Evolutionary conservation across 1,140 invertebrate genomes (phyloP).

Genomic region (Ruditapes philippinarum): DNA sequence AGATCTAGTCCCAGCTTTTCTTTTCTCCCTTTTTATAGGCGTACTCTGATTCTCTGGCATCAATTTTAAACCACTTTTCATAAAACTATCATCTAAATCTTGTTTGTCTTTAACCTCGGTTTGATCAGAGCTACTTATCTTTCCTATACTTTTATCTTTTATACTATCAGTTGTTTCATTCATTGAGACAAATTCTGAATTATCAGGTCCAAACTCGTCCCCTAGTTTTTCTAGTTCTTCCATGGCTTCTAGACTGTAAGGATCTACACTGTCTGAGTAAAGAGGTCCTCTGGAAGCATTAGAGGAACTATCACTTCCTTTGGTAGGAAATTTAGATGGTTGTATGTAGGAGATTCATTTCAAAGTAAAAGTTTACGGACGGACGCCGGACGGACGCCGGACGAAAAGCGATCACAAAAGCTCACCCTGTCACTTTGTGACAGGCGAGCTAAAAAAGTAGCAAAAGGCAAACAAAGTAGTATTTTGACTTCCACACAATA

Average conservation of each 20-base stretch:
- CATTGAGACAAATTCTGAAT: constrained; percentile 65
- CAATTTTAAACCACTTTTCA: constrained; percentile 9
- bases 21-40: constrained; percentile 13
- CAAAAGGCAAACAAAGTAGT: no score
- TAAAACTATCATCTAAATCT: constrained; percentile 11
- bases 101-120: background rate
- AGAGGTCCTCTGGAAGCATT: constrained; percentile 14
- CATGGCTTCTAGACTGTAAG: constrained; percentile 84
- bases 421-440: no score
- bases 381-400: no score
- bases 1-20: constrained; percentile 42
- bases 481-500: no score
- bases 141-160: background rate
- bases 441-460: no score
- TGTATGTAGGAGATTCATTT: no score
- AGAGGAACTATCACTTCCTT: constrained; percentile 59
- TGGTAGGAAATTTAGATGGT: no score
- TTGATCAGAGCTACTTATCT: background rate
- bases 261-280: constrained; percentile 75
- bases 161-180: constrained; percentile 68
- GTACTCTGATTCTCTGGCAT: constrained; percentile 56
- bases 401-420: no score
- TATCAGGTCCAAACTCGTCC: constrained; percentile 74
- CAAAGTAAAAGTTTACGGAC: no score
- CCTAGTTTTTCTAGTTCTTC: constrained; percentile 84